Conservation (phyloP, 2,888 invertebrate genomes). For the Rhorus exstirpatorius region DNA sequence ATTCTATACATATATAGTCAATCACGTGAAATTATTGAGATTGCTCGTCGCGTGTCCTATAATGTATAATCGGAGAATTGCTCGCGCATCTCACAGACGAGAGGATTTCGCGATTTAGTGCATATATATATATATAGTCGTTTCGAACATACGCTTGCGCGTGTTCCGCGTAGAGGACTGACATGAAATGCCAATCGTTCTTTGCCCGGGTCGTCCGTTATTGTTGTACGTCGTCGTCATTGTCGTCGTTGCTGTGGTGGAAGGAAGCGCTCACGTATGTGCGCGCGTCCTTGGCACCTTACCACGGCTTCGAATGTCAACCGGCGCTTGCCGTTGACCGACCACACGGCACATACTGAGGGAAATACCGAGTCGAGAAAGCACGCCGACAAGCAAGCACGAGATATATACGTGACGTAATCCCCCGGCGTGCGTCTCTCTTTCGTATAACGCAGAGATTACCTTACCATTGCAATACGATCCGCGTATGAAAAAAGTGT, state of each 20-base stretch:
- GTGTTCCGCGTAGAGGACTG: constrained; percentile 5
- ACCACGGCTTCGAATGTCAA: constrained; percentile 56
- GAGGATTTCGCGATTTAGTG: neutral
- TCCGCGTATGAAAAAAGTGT: constrained; percentile 23
- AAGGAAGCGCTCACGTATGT: constrained; percentile 4
- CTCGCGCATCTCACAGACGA: constrained; percentile 1
- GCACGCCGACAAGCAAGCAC: constrained; percentile 43
- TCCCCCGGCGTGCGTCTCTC: constrained; percentile 27
- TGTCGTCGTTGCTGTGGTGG: constrained; percentile 11
- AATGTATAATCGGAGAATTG: constrained; percentile 7
- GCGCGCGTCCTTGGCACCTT: constrained; percentile 55
- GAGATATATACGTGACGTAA: constrained; percentile 53
- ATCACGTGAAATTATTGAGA: constrained; percentile 23
- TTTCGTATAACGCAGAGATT: constrained; percentile 30
- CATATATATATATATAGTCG: neutral
- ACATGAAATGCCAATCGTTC: constrained; percentile 50
- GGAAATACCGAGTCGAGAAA: constrained; percentile 41
- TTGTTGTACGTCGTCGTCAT: neutral
- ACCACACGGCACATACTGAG: constrained; percentile 41
- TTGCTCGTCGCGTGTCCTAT: constrained; percentile 2
- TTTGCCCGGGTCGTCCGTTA: too few relatives aligned
- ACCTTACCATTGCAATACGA: constrained; percentile 50
- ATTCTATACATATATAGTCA: neutral
- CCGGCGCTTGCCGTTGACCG: constrained; percentile 48
- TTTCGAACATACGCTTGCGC: neutral